These are phyloP conservation scores for Ophthalmolycus amberensis DNA, from an alignment of 2,113 vertebrate species.

Conservation along the genomic window DNA sequence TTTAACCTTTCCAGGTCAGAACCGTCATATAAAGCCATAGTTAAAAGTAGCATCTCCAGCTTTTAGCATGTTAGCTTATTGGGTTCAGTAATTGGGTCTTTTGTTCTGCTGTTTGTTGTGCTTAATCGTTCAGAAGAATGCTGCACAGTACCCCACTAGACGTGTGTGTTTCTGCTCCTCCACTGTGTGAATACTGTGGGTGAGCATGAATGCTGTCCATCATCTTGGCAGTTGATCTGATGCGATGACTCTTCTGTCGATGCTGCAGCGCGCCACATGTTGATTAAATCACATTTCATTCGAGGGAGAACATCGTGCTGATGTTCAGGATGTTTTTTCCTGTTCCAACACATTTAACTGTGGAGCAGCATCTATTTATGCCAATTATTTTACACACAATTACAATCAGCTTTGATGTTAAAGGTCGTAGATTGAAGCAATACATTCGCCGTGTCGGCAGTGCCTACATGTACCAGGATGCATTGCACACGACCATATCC, in stretches of 20 bases:
- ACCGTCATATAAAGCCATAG: neutral
- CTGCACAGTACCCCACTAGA: neutral
- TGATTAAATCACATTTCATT: neutral
- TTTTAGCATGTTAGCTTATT: neutral
- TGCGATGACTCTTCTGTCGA: constrained; percentile 17
- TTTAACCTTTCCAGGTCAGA: constrained; percentile 3
- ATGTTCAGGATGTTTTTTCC: neutral
- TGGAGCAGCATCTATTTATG: neutral
- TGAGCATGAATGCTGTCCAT: constrained; percentile 13
- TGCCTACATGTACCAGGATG: no score
- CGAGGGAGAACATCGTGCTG: neutral
- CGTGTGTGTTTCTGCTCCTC: neutral
- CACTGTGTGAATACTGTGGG: constrained; percentile 8
- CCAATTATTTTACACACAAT: no score
- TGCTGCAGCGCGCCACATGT: constrained; percentile 4
- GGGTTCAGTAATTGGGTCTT: neutral
- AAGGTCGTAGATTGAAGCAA: no score
- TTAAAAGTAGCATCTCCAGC: neutral
- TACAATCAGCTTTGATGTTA: neutral
- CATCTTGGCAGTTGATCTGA: neutral
- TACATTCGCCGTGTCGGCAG: no score
- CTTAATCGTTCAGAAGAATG: neutral
- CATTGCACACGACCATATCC: no score
- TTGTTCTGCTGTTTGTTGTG: constrained; percentile 13
- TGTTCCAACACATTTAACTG: neutral